Evolutionary conservation across 2,113 vertebrate species (phyloP), one percentile per base, ranked within the genome.

Genomic region (Sebastes fasciatus): DNA sequence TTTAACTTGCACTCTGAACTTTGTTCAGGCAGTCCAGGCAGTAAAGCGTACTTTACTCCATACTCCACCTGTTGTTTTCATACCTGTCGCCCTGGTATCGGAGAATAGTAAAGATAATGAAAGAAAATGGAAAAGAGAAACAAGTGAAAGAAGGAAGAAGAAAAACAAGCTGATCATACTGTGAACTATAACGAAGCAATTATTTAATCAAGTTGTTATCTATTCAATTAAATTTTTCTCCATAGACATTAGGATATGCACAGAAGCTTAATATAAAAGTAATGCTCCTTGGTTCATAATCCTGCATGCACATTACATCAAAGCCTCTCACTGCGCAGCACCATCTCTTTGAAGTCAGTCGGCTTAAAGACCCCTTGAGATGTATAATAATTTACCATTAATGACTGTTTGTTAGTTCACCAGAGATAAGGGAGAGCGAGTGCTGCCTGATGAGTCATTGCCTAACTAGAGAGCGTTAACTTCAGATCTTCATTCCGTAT

Each of bases 341-440:
- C 26, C 5, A 10, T n/a, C 26, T 68, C 82, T 91, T 87, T 87
- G 86, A 91, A 90, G 84, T 88, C 71, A n/a, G 45, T 26, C 2
- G 34, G 17, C 64, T 75, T 17, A 34, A 43, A 51, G 51, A 51
- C 57, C 72, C 78, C 80, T 49, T 65, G 80, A 80, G 83, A 77
- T 43, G 62, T 45, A 70, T 58, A 40, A 66, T 82, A 74, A 84
- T 87, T 84, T 43, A 70, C 65, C 48, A n/a, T 80, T 82, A 79
- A 89, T 84, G 77, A 86, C 84, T 84, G 82, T 80, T 88, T 76
- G 67, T 79, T 86, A 52, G 58, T 70, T 79, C 61, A 66, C 12
- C 46, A 49, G 51, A 84, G 83, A 74, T 74, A 72, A 86, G 48
- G 40, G n/a, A 48, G 6, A 34, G 34, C 34, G 69, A 58, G 42